phyloP scores from a whole-genome alignment of 1,140 invertebrate species.

The Ostrea edulis region DNA sequence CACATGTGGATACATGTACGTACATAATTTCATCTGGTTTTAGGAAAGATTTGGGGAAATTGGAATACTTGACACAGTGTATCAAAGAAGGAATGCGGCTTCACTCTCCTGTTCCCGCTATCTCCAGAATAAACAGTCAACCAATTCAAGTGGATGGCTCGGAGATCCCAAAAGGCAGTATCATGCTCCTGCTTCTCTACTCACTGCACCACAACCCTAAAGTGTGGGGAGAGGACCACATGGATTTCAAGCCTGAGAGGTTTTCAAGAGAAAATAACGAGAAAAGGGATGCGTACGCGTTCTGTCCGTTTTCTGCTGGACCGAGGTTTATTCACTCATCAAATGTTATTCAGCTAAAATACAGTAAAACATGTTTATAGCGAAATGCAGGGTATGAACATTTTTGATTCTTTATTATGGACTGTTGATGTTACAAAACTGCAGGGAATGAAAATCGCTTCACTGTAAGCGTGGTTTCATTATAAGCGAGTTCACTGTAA shows the following conservation, averaged over 20 bases:
- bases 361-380: no score
- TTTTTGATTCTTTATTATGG: no score
- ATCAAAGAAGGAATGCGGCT: constrained; percentile 78
- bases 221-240: constrained; percentile 67
- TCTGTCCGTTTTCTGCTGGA: constrained; percentile 73
- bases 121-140: constrained; percentile 86
- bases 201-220: constrained; percentile 71
- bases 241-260: constrained; percentile 62
- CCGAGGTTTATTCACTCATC: constrained; percentile 65
- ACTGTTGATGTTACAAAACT: no score
- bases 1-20: no score
- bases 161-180: constrained; percentile 61
- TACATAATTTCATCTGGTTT: neutral
- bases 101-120: constrained; percentile 82
- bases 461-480: no score
- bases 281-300: constrained; percentile 69
- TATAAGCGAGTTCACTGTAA: no score
- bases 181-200: constrained; percentile 62
- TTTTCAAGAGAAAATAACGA: constrained; percentile 68
- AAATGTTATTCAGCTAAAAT: no score
- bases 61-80: constrained; percentile 77
- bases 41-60: constrained; percentile 64
- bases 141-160: constrained; percentile 69
- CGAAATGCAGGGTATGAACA: no score
- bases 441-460: no score